Evolutionary conservation across 2,113 vertebrate species (phyloP).

Genomic region (Corythaeola cristata): DNA sequence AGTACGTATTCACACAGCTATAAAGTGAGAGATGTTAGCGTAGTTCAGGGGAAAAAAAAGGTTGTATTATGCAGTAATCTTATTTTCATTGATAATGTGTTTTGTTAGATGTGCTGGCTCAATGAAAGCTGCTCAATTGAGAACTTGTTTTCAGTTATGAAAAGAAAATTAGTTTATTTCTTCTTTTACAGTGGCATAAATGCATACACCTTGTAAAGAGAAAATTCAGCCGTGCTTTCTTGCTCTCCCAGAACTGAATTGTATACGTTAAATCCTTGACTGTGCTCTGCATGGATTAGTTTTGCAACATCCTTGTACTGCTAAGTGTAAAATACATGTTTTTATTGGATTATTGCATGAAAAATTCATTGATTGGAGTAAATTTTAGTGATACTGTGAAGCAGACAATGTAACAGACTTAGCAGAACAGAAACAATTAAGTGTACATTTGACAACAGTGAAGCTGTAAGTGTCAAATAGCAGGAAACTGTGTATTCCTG

Average conservation of each 20-base stretch:
- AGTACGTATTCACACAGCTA: not conserved
- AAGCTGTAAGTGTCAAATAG: not conserved
- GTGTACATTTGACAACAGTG: not conserved
- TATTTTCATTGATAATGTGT: constrained; percentile 32
- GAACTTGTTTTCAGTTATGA: constrained; percentile 5
- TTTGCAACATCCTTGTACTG: not conserved
- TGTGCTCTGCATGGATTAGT: not conserved
- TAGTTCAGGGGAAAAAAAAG: not conserved
- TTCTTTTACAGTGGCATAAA: not conserved
- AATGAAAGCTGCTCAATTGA: not conserved
- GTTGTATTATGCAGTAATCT: not conserved
- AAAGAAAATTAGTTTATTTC: constrained; percentile 51
- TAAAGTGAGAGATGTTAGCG: not conserved
- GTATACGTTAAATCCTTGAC: not conserved
- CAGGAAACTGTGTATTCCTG: not conserved
- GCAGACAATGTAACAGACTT: not conserved
- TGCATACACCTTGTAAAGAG: not conserved
- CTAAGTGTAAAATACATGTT: not conserved
- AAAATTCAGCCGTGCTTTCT: not conserved
- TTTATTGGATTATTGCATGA: not conserved
- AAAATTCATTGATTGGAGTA: not conserved
- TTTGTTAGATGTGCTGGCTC: constrained; percentile 16
- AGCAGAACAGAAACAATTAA: not conserved
- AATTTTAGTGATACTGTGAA: not conserved
- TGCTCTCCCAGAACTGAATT: not conserved